Evolutionary conservation across 1,140 invertebrate species (phyloP).

Genomic region (Scylla paramamosain): DNA sequence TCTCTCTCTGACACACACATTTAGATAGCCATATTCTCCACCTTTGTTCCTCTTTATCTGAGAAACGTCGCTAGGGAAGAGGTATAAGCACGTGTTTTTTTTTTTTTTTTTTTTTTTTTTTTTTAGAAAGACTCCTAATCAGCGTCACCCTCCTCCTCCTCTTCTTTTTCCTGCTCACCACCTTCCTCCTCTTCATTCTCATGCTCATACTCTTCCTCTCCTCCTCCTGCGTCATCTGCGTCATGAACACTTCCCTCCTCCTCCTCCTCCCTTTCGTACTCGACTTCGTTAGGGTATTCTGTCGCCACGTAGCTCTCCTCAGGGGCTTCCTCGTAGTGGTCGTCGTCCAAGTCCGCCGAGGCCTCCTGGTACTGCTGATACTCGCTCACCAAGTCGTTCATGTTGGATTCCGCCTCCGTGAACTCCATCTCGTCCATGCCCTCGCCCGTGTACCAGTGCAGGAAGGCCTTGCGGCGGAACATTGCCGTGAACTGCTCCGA

Average conservation of each 20-base stretch:
- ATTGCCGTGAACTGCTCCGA: constrained; percentile 95
- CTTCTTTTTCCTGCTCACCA: neutral
- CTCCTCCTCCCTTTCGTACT: neutral
- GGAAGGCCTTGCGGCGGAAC: constrained; percentile 95
- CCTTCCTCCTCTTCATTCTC: neutral
- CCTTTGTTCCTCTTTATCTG: neutral
- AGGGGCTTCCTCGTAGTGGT: constrained; percentile 81
- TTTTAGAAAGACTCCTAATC: neutral
- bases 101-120: neutral
- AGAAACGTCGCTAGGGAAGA: neutral
- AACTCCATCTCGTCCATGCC: constrained; percentile 86
- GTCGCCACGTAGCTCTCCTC: neutral
- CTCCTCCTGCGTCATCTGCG: neutral
- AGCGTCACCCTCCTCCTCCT: neutral
- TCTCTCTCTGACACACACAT: neutral
- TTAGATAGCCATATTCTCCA: neutral
- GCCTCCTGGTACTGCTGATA: constrained; percentile 96
- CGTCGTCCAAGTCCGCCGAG: constrained; percentile 89
- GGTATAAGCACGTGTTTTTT: neutral
- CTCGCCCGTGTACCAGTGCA: constrained; percentile 92
- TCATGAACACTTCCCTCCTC: neutral
- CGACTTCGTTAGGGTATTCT: neutral
- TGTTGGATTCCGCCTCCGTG: constrained; percentile 88
- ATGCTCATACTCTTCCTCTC: neutral
- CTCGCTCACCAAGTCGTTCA: constrained; percentile 93